A percentile compares a stretch with the other conserved stretches of the same genome.
phyloP scores from a whole-genome alignment of 2,888 invertebrate genomes.

The Empis livida region DNA sequence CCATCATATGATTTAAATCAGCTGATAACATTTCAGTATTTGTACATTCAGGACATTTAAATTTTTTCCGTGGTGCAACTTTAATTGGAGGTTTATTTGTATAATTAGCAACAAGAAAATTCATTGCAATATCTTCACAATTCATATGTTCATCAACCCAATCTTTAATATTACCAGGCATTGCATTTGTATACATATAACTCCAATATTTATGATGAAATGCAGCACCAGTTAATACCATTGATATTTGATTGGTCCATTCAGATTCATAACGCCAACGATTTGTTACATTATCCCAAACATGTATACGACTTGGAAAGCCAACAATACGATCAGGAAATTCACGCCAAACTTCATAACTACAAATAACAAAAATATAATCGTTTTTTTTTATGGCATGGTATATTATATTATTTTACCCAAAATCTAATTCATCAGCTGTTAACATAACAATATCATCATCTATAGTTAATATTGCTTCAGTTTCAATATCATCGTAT shows the following conservation, averaged over 20 bases:
- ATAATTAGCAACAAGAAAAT: constrained; percentile 85
- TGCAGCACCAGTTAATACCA: constrained; percentile 93
- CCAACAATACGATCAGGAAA: constrained; percentile 94
- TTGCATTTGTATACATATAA: constrained; percentile 77
- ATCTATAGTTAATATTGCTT: constrained; percentile 87
- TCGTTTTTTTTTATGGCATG: constrained; percentile 5
- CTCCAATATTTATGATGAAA: constrained; percentile 97
- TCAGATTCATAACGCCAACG: constrained; percentile 93
- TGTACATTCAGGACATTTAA: constrained; percentile 90
- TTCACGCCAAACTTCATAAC: constrained; percentile 87
- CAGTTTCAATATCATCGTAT: constrained; percentile 92
- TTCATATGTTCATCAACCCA: constrained; percentile 96
- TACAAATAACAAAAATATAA: constrained; percentile 11
- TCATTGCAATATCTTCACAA: constrained; percentile 97
- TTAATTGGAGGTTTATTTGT: constrained; percentile 91
- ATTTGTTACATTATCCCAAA: constrained; percentile 78
- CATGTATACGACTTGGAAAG: constrained; percentile 87
- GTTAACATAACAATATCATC: constrained; percentile 95
- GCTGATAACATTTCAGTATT: constrained; percentile 91
- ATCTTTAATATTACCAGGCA: constrained; percentile 71
- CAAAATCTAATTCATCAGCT: constrained; percentile 91
- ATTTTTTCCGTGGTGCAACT: constrained; percentile 90
- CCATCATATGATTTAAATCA: constrained; percentile 84
- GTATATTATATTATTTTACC: constrained; percentile 47
- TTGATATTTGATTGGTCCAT: constrained; percentile 93